Evolutionary conservation across 2,797 vertebrate species (phyloP).

Genomic region (Natrix natrix): DNA sequence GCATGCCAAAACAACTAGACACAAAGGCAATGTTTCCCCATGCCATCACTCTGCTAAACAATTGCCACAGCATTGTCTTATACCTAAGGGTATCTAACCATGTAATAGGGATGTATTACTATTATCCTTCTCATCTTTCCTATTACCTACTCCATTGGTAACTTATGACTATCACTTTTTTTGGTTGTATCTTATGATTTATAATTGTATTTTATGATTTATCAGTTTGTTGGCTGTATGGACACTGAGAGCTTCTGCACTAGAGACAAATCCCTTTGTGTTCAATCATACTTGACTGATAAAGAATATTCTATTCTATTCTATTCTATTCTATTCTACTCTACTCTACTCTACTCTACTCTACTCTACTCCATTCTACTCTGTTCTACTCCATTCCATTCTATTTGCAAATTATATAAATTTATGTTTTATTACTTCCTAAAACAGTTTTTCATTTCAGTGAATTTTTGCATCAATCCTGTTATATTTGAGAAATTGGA

Average conservation of each 20-base stretch:
- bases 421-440: not conserved
- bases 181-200: not conserved
- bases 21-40: not conserved
- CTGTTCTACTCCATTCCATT: not conserved
- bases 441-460: not conserved
- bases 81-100: not conserved
- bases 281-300: not conserved
- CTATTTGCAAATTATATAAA: not conserved
- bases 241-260: not conserved
- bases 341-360: too few relatives aligned
- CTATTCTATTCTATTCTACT: not conserved
- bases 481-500: not conserved
- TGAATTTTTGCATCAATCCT: not conserved
- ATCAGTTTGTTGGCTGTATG: not conserved
- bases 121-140: not conserved
- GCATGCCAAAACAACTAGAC: not conserved
- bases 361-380: fast-evolving
- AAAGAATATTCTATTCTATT: not conserved
- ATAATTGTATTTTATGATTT: not conserved
- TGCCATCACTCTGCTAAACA: not conserved
- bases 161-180: not conserved
- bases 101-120: not conserved
- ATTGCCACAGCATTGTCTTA: not conserved
- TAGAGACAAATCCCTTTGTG: not conserved
- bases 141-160: not conserved